These are phyloP conservation scores for Lepus townsendii DNA, from an alignment of 2,797 vertebrate genomes.

Conservation along the genomic window DNA sequence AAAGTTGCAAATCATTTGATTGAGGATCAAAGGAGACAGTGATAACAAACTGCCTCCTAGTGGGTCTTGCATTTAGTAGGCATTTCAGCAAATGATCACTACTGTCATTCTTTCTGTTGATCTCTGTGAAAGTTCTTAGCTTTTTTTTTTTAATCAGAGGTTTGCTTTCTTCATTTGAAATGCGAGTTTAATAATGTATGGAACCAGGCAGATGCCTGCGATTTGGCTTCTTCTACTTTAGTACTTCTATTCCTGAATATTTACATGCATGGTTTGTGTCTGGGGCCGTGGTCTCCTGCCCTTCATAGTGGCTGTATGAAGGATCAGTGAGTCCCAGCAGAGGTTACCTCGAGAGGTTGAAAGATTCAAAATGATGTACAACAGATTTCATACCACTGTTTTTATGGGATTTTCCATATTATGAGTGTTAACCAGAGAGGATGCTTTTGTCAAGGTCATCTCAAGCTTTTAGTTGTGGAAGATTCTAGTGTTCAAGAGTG, in stretches of 20 bases:
- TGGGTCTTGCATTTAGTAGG: background rate
- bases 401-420: background rate
- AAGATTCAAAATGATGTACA: background rate
- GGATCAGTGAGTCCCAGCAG: background rate
- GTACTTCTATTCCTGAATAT: background rate
- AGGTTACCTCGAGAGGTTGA: background rate
- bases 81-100: background rate
- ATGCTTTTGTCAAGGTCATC: background rate
- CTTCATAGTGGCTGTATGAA: background rate
- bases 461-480: constrained; percentile 9
- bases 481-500: background rate
- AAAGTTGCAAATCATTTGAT: background rate
- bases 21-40: background rate
- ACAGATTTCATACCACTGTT: background rate
- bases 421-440: background rate
- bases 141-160: background rate
- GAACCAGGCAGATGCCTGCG: background rate
- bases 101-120: background rate
- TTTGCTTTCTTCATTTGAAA: background rate
- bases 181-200: background rate
- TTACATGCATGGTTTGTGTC: background rate
- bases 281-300: background rate
- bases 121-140: background rate
- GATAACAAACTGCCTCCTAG: background rate
- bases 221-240: background rate